A percentile compares a stretch with the other conserved stretches of the same genome.
Conservation (phyloP, 2,113 vertebrate species). For the Amazona guildingii region DNA sequence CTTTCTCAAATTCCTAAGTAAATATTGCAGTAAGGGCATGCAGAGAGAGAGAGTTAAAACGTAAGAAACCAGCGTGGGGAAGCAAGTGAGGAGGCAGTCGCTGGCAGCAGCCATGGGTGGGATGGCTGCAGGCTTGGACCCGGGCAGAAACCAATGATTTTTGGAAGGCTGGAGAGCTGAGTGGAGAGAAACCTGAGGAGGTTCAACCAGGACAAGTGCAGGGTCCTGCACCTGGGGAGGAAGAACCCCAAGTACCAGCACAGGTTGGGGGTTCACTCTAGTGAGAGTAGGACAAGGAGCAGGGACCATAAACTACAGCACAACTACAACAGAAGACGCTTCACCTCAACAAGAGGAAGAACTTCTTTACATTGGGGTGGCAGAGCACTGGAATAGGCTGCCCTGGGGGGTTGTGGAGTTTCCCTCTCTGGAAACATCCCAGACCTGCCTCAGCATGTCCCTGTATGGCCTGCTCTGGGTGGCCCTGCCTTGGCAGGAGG, state of each 20-base stretch:
- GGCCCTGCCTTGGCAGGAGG: not conserved
- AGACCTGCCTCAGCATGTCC: not conserved
- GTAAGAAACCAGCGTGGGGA: rapidly evolving
- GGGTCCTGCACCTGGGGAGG: not conserved
- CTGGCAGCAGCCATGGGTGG: not conserved
- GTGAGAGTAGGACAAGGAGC: not conserved
- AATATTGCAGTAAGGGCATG: not conserved
- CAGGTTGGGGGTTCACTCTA: not conserved
- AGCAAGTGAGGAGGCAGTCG: not conserved
- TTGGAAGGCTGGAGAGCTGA: not conserved
- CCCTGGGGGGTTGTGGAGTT: not conserved
- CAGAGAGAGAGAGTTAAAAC: not conserved
- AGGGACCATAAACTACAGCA: not conserved
- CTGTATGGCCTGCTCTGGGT: not conserved
- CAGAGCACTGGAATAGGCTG: rapidly evolving
- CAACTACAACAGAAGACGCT: not conserved
- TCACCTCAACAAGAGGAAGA: not conserved
- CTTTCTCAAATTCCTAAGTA: not conserved
- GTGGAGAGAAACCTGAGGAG: not conserved
- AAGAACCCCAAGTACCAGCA: not conserved
- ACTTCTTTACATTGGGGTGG: not conserved
- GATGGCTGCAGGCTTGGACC: not conserved
- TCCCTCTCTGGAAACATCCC: not conserved
- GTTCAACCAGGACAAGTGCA: not conserved
- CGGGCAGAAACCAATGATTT: rapidly evolving